Conservation (phyloP, 2,797 vertebrate genomes). For the Nyctalus aviator region DNA sequence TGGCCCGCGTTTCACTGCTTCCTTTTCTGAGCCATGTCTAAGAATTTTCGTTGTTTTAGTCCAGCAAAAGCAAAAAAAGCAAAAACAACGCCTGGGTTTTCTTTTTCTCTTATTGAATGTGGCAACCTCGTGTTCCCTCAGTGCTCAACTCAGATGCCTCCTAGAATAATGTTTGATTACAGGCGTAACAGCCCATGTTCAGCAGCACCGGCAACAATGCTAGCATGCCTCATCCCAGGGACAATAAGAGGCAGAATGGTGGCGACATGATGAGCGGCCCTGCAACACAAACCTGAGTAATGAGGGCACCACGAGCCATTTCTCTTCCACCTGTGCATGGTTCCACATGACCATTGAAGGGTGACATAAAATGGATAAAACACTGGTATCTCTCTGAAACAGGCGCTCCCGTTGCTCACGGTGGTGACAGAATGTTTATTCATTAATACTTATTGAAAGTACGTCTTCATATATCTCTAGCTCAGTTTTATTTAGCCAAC, state of each 20-base stretch:
- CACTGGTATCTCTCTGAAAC: slow-evolving; percentile 64
- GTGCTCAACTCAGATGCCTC: not conserved
- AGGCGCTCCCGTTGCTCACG: not conserved
- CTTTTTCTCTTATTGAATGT: slow-evolving; percentile 49
- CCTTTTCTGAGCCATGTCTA: slow-evolving; percentile 43
- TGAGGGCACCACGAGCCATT: not conserved
- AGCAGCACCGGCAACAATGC: not conserved
- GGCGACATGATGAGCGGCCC: not conserved
- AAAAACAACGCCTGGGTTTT: slow-evolving; percentile 3
- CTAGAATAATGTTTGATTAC: slow-evolving; percentile 22
- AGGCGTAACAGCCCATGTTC: slow-evolving; percentile 10
- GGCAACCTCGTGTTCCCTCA: slow-evolving; percentile 43
- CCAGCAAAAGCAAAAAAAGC: slow-evolving; percentile 60
- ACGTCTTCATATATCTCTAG: not conserved
- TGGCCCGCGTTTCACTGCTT: not conserved
- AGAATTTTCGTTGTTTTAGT: slow-evolving; percentile 54
- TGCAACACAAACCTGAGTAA: slow-evolving; percentile 13
- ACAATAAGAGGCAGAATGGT: slow-evolving; percentile 23
- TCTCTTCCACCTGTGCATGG: slow-evolving; percentile 28
- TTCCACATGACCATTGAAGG: slow-evolving; percentile 36
- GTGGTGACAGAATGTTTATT: not conserved
- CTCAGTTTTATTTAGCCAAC: slow-evolving; percentile 26
- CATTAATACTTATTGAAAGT: slow-evolving; percentile 16
- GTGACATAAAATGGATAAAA: slow-evolving; percentile 46
- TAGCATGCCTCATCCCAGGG: not conserved